Evolutionary conservation across 2,113 vertebrate genomes (phyloP).

Genomic region (Psilopsiagon aymara): DNA sequence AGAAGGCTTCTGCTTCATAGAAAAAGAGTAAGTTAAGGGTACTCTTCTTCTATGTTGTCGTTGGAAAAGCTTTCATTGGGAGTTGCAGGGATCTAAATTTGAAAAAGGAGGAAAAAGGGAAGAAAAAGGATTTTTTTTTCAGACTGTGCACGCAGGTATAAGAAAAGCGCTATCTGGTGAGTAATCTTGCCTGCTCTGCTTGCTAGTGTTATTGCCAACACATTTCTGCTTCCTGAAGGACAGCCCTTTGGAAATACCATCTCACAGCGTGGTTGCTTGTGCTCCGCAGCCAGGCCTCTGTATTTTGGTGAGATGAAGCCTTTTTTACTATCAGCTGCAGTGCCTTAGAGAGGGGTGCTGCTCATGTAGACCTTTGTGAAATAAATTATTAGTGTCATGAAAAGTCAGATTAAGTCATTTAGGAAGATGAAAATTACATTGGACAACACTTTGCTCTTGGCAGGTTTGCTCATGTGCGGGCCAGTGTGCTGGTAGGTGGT

Average conservation of each 20-base stretch:
- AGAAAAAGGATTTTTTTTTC: background rate
- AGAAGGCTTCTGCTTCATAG: slow-evolving; percentile 70
- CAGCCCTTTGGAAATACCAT: background rate
- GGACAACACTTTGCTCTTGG: slow-evolving; percentile 26
- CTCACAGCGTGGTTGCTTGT: background rate
- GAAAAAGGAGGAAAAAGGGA: background rate
- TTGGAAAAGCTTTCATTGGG: slow-evolving; percentile 43
- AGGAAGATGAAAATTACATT: background rate
- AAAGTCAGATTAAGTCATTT: slow-evolving; percentile 44
- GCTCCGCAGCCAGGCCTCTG: background rate
- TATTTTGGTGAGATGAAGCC: background rate
- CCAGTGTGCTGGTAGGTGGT: background rate
- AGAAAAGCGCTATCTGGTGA: background rate
- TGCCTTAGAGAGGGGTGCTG: background rate
- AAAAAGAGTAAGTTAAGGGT: slow-evolving; percentile 66
- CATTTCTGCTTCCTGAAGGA: background rate
- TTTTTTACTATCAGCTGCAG: background rate
- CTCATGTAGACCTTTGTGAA: background rate
- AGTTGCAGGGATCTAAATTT: slow-evolving; percentile 27
- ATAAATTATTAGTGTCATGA: slow-evolving; percentile 31
- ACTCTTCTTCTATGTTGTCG: slow-evolving; percentile 57
- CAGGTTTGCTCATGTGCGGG: background rate
- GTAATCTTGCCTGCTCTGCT: background rate
- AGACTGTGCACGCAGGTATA: background rate
- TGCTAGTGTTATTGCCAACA: background rate